phyloP scores from a whole-genome alignment of 2,888 invertebrate genomes.

The Drosophila gaucha region DNA sequence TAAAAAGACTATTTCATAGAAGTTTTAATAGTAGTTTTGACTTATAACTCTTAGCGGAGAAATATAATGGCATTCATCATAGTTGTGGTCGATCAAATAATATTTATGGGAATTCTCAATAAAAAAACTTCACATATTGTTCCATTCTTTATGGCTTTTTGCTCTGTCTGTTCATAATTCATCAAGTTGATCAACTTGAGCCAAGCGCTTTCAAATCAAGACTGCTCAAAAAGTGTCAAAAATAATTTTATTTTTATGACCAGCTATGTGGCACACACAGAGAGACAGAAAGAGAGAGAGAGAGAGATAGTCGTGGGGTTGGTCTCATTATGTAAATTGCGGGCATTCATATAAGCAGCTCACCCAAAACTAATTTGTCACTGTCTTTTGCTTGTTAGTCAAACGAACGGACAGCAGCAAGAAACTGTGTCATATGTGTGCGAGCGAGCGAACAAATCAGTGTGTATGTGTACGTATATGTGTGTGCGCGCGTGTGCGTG shows the following conservation, averaged over 20 bases:
- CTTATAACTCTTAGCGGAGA: no score
- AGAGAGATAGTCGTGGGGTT: conserved; percentile 11
- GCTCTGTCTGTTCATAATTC: conserved; percentile 39
- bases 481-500: neutral
- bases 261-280: conserved; percentile 33
- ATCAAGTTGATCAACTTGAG: conserved; percentile 60
- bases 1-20: no score
- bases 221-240: conserved; percentile 71
- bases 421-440: conserved; percentile 30
- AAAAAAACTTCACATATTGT: neutral
- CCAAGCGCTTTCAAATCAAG: conserved; percentile 51
- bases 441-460: neutral
- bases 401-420: conserved; percentile 55
- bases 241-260: conserved; percentile 65
- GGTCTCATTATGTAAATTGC: conserved; percentile 79
- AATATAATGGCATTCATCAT: neutral
- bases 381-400: conserved; percentile 80
- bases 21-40: no score
- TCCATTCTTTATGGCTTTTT: neutral
- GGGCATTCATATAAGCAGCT: conserved; percentile 79
- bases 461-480: neutral
- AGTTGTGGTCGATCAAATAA: neutral
- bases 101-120: neutral
- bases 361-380: conserved; percentile 80
- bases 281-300: conserved; percentile 5